Evolutionary conservation across 2,797 vertebrate genomes (phyloP), one percentile per base, ranked within the genome.

Genomic region (Poecilia gillii): DNA sequence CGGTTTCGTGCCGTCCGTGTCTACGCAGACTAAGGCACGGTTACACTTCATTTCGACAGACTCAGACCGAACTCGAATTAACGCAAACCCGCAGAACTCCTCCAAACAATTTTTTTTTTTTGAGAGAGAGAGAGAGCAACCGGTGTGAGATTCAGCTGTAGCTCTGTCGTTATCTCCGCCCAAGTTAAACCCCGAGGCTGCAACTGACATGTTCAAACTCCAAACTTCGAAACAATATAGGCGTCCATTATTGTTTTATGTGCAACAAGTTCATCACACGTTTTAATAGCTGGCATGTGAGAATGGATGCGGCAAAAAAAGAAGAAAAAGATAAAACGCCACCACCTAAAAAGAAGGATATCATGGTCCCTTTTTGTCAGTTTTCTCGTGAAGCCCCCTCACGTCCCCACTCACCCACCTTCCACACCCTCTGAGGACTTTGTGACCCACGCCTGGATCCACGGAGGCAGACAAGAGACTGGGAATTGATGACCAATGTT

Each of bases 401-500:
- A n/a, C 25, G 13, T 20, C 20, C 51, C 23, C 51, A 23, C 8
- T 53, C 46, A 80, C 43, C 45, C 51, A 75, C 3, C 14, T 53
- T 18, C 14, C 25, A 59, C 55, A 41, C n/a, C 57, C 55, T 20
- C 33, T 39, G 16, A 87, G 87, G 88, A 92, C 82, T 91, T 75
- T 82, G 74, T 87, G 73, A 87, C 66, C 80, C 76, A 75, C 3
- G 46, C 76, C 81, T 85, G 85, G 73, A 82, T 64, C 80, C 74
- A 81, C 39, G 36, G 85, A 93, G 88, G 90, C 91, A 88, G 88
- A 91, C 90, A 90, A 90, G 90, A 93, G 84, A 90, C 88, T 87
- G 87, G 89, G 81, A 94, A 89, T 89, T 92, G 89, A 91, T 96
- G 92, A 96, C 96, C 97, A 97, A 96, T 97, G 95, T 97, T 97